Conservation (phyloP, 2,888 invertebrate genomes). For the Tiphia femorata region DNA sequence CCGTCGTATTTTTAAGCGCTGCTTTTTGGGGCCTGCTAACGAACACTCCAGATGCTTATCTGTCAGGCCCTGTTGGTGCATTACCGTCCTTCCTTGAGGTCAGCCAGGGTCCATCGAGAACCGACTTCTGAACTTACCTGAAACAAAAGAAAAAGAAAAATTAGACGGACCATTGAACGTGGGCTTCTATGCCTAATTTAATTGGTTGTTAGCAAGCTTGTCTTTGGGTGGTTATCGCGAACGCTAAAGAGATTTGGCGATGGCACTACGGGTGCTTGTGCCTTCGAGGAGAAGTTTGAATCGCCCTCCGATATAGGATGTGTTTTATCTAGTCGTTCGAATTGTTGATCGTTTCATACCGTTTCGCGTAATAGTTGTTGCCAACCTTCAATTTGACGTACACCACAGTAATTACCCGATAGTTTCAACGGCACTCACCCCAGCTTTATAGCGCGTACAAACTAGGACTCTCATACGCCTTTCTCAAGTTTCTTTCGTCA, state of each 20-base stretch:
- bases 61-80: constrained; percentile 39
- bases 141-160: constrained; percentile 51
- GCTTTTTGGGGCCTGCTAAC: constrained; percentile 52
- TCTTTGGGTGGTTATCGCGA: constrained; percentile 19
- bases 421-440: too few relatives aligned
- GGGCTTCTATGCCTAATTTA: constrained; percentile 49
- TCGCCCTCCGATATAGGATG: neutral
- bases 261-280: too few relatives aligned
- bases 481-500: too few relatives aligned
- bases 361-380: too few relatives aligned
- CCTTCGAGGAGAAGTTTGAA: too few relatives aligned
- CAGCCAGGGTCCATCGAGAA: constrained; percentile 34
- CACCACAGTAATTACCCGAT: too few relatives aligned
- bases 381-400: too few relatives aligned
- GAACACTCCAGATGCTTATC: constrained; percentile 58
- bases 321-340: neutral
- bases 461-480: too few relatives aligned
- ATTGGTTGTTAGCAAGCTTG: constrained; percentile 54
- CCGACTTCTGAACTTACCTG: constrained; percentile 59
- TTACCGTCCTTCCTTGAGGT: constrained; percentile 52
- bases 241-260: too few relatives aligned
- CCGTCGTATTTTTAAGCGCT: constrained; percentile 43
- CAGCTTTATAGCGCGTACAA: too few relatives aligned
- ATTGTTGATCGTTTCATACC: too few relatives aligned
- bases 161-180: constrained; percentile 36